A percentile compares a stretch with the other conserved stretches of the same genome.
These are phyloP conservation scores for Dinomys branickii DNA, from an alignment of 2,113 vertebrate species.

Conservation along the genomic window DNA sequence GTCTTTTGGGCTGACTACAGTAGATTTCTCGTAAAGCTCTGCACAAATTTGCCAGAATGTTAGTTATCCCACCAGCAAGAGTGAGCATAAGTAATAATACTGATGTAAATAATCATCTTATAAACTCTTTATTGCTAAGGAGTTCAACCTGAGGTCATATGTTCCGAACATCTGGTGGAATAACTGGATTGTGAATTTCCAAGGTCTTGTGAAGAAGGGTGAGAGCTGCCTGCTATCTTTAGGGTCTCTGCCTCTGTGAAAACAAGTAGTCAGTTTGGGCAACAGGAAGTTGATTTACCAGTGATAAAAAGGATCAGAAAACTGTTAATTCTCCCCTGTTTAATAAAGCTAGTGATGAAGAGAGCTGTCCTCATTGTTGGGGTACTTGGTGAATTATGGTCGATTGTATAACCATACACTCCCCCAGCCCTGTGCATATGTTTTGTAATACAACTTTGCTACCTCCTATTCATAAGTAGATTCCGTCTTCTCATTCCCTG, in stretches of 20 bases:
- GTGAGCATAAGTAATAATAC: slow-evolving; percentile 70
- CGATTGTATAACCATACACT: neutral
- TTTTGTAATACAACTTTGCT: neutral
- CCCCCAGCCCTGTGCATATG: neutral
- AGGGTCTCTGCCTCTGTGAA: slow-evolving; percentile 53
- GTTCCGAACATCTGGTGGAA: slow-evolving; percentile 75
- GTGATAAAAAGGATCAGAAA: slow-evolving; percentile 12
- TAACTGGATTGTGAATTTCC: slow-evolving; percentile 75
- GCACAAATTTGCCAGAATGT: slow-evolving; percentile 63
- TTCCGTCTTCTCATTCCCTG: neutral
- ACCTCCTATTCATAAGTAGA: neutral
- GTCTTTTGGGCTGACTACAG: slow-evolving; percentile 52
- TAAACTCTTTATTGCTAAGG: slow-evolving; percentile 71
- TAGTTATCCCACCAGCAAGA: slow-evolving; percentile 66
- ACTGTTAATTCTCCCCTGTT: neutral
- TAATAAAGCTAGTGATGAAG: neutral
- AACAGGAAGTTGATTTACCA: slow-evolving; percentile 11
- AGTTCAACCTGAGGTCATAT: slow-evolving; percentile 74
- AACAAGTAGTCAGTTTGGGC: neutral
- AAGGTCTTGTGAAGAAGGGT: slow-evolving; percentile 62
- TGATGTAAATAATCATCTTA: slow-evolving; percentile 80
- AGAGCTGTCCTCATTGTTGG: neutral
- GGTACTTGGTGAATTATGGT: neutral
- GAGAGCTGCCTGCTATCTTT: slow-evolving; percentile 59
- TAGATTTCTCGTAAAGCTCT: slow-evolving; percentile 67